Evolutionary conservation across 2,797 vertebrate species (phyloP).

Genomic region (Antrozous pallidus): DNA sequence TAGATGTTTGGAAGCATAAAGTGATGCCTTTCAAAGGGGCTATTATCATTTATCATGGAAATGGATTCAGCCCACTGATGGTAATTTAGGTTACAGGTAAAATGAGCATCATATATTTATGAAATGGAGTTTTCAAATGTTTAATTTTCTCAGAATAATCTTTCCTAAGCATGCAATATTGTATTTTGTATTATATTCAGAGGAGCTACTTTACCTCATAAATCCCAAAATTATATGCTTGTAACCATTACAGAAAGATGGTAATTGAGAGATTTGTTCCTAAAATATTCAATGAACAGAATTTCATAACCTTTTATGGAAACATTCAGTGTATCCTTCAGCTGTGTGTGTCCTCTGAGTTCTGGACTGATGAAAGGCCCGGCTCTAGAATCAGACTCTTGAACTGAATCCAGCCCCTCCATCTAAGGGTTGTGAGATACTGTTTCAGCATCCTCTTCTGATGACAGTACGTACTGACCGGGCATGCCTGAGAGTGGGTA

Average conservation of each 20-base stretch:
- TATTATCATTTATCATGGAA: slow-evolving; percentile 67
- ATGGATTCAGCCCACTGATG: slow-evolving; percentile 61
- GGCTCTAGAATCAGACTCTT: neutral
- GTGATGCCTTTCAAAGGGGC: slow-evolving; percentile 66
- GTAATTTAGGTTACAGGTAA: slow-evolving; percentile 53
- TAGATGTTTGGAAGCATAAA: slow-evolving; percentile 67
- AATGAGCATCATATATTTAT: slow-evolving; percentile 57
- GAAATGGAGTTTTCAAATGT: slow-evolving; percentile 58
- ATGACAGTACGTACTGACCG: neutral
- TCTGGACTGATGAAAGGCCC: neutral
- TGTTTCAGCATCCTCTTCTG: neutral
- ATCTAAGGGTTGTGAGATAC: neutral
- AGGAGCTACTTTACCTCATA: slow-evolving; percentile 30
- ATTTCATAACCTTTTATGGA: neutral
- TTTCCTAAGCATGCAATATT: slow-evolving; percentile 54
- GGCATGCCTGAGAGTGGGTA: neutral
- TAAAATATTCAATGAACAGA: neutral
- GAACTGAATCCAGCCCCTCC: neutral
- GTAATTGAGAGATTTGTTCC: neutral
- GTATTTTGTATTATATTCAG: slow-evolving; percentile 12
- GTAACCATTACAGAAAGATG: neutral
- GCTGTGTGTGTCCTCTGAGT: neutral
- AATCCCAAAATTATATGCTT: neutral
- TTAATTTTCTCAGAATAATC: slow-evolving; percentile 62
- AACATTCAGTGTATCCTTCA: neutral